Percentiles rank a stretch among this genome's conserved stretches.
Conservation (phyloP, 2,113 vertebrate genomes). For the Amblyopsis rosae region DNA sequence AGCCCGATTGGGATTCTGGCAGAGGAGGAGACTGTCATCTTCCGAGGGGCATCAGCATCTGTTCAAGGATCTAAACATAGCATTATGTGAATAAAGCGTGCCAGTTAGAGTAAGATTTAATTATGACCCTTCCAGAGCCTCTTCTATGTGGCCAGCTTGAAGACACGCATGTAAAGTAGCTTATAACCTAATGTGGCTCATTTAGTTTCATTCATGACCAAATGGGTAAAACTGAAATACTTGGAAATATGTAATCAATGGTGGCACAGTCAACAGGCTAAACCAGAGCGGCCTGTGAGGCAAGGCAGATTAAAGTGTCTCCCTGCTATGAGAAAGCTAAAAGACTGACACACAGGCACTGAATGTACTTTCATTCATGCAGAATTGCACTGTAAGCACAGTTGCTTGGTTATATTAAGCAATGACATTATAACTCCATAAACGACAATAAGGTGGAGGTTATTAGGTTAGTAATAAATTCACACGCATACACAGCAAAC, state of each 20-base stretch:
- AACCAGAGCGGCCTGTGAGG: constrained; percentile 19
- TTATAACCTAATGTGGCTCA: no score
- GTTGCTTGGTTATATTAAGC: neutral
- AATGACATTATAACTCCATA: neutral
- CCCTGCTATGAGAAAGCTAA: constrained; percentile 39
- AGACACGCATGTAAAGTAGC: neutral
- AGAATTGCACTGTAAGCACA: neutral
- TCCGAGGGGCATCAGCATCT: constrained; percentile 32
- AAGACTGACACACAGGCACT: constrained; percentile 32
- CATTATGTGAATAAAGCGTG: constrained; percentile 23
- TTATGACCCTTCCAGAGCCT: neutral
- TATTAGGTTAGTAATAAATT: neutral
- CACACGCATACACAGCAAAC: neutral
- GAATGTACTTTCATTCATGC: constrained; percentile 13
- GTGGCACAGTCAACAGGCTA: constrained; percentile 16
- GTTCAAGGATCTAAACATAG: constrained; percentile 22
- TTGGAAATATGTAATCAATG: constrained; percentile 18
- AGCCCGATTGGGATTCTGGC: no score
- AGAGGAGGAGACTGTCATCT: constrained; percentile 14
- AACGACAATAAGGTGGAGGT: no score
- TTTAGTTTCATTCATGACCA: neutral
- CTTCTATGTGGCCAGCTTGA: neutral
- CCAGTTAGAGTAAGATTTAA: neutral
- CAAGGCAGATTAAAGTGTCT: constrained; percentile 36
- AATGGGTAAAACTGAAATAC: neutral